Conservation (phyloP, 2,113 vertebrate species). For the Ceyx melanurus region DNA sequence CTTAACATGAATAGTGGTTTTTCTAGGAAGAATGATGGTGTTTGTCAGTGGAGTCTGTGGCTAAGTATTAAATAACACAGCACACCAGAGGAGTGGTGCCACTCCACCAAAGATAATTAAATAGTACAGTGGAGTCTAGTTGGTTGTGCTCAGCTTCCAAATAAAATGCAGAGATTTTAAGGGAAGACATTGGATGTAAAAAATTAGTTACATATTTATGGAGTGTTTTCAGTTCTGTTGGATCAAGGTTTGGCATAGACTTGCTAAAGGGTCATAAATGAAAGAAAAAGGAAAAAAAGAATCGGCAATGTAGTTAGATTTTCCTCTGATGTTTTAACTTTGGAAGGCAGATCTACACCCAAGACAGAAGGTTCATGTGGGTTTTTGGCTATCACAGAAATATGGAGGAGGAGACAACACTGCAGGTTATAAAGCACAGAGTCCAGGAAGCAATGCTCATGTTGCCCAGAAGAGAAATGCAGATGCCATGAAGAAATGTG, state of each 20-base stretch:
- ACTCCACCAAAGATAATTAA: background rate
- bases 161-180: background rate
- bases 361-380: background rate
- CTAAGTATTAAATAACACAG: background rate
- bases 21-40: slow-evolving; percentile 20
- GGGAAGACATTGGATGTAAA: background rate
- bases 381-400: background rate
- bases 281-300: background rate
- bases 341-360: background rate
- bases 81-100: background rate
- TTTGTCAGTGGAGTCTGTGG: background rate
- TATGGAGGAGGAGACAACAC: background rate
- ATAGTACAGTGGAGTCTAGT: background rate
- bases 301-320: background rate
- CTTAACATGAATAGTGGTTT: background rate
- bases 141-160: background rate
- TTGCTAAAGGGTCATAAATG: background rate
- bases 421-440: background rate
- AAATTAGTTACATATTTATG: background rate
- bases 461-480: background rate
- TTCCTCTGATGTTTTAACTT: background rate
- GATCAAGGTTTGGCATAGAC: background rate
- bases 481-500: background rate
- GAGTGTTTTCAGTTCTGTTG: background rate
- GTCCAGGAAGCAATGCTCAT: background rate